phyloP scores from a whole-genome alignment of 2,888 invertebrate genomes.

The Choreutis nemorana region DNA sequence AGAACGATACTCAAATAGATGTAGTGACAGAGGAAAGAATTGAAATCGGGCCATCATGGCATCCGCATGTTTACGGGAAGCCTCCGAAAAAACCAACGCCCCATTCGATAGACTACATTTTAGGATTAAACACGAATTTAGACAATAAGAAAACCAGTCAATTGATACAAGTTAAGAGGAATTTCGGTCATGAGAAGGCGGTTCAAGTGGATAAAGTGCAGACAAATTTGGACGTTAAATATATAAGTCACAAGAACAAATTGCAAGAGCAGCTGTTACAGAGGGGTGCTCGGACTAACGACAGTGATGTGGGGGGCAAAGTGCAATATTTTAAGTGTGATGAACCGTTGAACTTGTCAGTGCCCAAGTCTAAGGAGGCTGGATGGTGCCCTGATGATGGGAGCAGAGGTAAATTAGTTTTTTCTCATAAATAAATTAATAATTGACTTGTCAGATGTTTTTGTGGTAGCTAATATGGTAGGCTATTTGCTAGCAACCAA shows the following conservation, averaged over 20 bases:
- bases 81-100: constrained; percentile 85
- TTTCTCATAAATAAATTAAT: too few relatives aligned
- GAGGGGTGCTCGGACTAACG: constrained; percentile 41
- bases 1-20: constrained; percentile 13
- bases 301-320: constrained; percentile 34
- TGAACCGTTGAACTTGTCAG: constrained; percentile 68
- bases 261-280: constrained; percentile 53
- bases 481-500: too few relatives aligned
- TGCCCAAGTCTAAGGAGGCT: constrained; percentile 58
- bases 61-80: constrained; percentile 87
- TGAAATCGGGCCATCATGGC: constrained; percentile 72
- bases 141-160: constrained; percentile 28
- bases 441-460: too few relatives aligned
- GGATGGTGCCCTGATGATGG: constrained; percentile 26
- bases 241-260: constrained; percentile 43
- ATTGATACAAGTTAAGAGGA: constrained; percentile 41
- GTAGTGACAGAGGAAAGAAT: constrained; percentile 9
- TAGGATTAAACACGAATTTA: constrained; percentile 63
- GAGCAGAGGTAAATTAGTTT: too few relatives aligned
- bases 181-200: constrained; percentile 34
- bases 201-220: constrained; percentile 42
- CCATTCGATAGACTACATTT: constrained; percentile 87
- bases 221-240: too few relatives aligned
- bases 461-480: too few relatives aligned
- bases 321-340: constrained; percentile 33